These are phyloP conservation scores for Capitella teleta DNA, from an alignment of 1,140 invertebrate species.

Conservation along the genomic window DNA sequence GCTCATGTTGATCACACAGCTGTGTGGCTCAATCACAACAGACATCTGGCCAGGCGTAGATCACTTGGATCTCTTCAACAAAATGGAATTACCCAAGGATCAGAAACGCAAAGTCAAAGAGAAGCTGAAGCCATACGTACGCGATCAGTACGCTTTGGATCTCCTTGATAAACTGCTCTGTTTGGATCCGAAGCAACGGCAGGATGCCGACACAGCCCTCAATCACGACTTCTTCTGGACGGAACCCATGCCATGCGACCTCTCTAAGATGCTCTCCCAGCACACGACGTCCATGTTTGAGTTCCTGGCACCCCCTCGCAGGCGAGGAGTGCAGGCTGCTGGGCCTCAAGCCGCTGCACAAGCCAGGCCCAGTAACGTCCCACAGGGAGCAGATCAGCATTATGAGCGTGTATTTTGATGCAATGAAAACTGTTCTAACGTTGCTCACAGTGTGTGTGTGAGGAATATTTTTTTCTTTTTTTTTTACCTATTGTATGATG, in stretches of 20 bases:
- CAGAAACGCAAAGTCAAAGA: constrained; percentile 87
- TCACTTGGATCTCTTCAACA: constrained; percentile 77
- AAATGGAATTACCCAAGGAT: constrained; percentile 79
- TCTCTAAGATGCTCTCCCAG: constrained; percentile 84
- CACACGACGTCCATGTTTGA: constrained; percentile 95
- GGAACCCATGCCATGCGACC: constrained; percentile 80
- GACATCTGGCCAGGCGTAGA: constrained; percentile 91
- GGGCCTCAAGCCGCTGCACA: constrained; percentile 11
- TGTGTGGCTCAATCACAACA: constrained; percentile 90
- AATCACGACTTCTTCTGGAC: constrained; percentile 99
- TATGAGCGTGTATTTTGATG: constrained; percentile 1
- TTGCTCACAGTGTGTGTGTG: no score
- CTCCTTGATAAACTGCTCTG: constrained; percentile 84
- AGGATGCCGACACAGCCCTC: constrained; percentile 81
- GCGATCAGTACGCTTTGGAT: constrained; percentile 84
- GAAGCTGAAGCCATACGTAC: constrained; percentile 78
- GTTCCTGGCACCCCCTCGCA: constrained; percentile 71
- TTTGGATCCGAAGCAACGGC: constrained; percentile 80
- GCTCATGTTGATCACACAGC: constrained; percentile 82
- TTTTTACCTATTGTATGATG: no score
- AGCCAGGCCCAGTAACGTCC: neutral
- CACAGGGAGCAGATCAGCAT: constrained; percentile 1
- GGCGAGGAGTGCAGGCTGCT: constrained; percentile 19
- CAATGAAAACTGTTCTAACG: neutral
- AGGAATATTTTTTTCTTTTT: no score